These are phyloP conservation scores for Acrobasis suavella DNA, from an alignment of 2,888 invertebrate species.

Conservation along the genomic window DNA sequence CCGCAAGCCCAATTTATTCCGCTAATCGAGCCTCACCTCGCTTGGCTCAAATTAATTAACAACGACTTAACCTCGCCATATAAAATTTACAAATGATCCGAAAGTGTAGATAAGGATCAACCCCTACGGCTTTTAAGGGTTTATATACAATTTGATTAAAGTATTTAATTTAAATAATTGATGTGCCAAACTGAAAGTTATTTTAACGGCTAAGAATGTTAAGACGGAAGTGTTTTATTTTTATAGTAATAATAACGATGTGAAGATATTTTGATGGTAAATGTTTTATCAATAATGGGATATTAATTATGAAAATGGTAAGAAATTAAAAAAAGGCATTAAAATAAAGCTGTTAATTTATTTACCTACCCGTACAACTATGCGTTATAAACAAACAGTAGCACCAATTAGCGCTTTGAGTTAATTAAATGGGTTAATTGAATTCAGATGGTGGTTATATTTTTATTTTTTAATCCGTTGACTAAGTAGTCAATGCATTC, in stretches of 20 bases:
- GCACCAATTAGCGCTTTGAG: conserved; percentile 47
- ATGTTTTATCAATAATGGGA: neutral
- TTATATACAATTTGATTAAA: neutral
- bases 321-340: neutral
- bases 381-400: conserved; percentile 27
- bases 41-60: conserved; percentile 75
- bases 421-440: conserved; percentile 55
- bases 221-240: conserved; percentile 1
- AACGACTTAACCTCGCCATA: conserved; percentile 60
- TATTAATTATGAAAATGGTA: neutral
- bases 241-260: neutral
- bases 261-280: conserved; percentile 1
- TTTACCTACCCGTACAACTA: neutral
- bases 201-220: neutral
- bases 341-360: neutral
- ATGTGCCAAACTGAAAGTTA: neutral
- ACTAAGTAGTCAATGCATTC: conserved; percentile 42
- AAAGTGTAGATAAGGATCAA: conserved; percentile 26
- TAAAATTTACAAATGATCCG: conserved; percentile 50
- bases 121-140: neutral
- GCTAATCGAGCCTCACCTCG: conserved; percentile 74
- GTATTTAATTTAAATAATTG: neutral
- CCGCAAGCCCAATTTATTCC: conserved; percentile 76
- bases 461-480: conserved; percentile 45
- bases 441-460: conserved; percentile 41